These are phyloP conservation scores for Dicaeum eximium DNA, from an alignment of 2,113 vertebrate species.

Conservation along the genomic window DNA sequence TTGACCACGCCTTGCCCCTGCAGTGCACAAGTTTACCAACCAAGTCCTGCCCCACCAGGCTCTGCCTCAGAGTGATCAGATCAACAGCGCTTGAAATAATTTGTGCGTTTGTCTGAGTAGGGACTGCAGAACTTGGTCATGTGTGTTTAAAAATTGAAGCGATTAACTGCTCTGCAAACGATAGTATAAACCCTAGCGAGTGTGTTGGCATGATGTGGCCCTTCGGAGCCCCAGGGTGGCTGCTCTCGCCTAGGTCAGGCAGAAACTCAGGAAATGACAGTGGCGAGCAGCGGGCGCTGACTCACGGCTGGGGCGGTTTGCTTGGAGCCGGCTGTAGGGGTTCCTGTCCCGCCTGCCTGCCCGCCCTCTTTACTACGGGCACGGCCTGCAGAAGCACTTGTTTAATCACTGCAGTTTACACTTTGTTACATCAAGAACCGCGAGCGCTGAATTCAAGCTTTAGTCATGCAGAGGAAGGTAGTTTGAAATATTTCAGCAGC, in stretches of 20 bases:
- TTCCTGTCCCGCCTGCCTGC: constrained; percentile 20
- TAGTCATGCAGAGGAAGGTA: background rate
- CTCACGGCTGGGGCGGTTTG: constrained; percentile 10
- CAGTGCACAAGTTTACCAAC: background rate
- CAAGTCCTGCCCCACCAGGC: background rate
- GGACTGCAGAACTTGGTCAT: background rate
- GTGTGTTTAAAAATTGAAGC: background rate
- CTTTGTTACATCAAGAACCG: background rate
- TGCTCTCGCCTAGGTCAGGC: background rate
- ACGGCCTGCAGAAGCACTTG: background rate
- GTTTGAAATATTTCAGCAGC: background rate
- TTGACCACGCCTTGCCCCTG: background rate
- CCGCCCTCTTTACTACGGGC: background rate
- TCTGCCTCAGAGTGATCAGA: background rate
- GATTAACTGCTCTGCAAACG: background rate
- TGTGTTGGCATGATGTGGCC: background rate
- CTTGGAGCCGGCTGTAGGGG: background rate
- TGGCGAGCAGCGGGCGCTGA: background rate
- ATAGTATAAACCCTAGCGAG: background rate
- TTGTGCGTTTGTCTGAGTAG: background rate
- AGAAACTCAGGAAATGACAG: constrained; percentile 15
- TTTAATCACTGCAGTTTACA: background rate
- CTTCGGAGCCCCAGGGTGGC: background rate
- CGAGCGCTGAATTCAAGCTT: background rate
- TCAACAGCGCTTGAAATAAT: background rate